Conservation (phyloP, 2,113 vertebrate genomes). For the Isurus oxyrinchus region DNA sequence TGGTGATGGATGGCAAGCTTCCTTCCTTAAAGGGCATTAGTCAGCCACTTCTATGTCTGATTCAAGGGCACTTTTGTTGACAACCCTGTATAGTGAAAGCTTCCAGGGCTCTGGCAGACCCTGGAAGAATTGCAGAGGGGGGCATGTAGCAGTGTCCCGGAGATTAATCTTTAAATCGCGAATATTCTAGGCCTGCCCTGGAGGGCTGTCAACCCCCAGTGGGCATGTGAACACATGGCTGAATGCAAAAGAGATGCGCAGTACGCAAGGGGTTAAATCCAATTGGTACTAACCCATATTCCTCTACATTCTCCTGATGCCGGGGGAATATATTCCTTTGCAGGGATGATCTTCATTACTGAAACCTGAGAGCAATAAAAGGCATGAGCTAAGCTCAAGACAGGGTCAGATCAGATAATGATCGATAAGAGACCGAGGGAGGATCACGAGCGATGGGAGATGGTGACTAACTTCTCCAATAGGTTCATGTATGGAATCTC, state of each 20-base stretch:
- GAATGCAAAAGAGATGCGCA: not conserved
- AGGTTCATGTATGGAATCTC: not conserved
- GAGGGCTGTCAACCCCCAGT: not conserved
- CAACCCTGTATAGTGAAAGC: too few relatives aligned
- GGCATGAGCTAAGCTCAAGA: not conserved
- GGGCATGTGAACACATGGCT: not conserved
- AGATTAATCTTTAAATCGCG: not conserved
- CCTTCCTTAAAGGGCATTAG: too few relatives aligned
- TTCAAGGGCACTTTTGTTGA: too few relatives aligned
- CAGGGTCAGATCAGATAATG: not conserved
- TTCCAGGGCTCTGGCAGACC: too few relatives aligned
- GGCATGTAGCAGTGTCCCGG: not conserved
- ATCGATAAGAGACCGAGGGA: not conserved
- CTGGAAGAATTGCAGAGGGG: too few relatives aligned
- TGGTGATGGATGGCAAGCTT: too few relatives aligned
- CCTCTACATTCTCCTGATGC: not conserved
- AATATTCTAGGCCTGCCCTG: not conserved
- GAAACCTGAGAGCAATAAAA: conserved; percentile 4
- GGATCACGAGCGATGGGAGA: not conserved
- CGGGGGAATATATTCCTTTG: not conserved
- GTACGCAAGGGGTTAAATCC: not conserved
- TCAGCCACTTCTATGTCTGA: too few relatives aligned
- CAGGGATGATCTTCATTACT: not conserved
- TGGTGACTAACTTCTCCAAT: not conserved
- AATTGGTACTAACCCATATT: not conserved